Conservation (phyloP, 2,888 invertebrate species). For the Diarsia rubi region DNA sequence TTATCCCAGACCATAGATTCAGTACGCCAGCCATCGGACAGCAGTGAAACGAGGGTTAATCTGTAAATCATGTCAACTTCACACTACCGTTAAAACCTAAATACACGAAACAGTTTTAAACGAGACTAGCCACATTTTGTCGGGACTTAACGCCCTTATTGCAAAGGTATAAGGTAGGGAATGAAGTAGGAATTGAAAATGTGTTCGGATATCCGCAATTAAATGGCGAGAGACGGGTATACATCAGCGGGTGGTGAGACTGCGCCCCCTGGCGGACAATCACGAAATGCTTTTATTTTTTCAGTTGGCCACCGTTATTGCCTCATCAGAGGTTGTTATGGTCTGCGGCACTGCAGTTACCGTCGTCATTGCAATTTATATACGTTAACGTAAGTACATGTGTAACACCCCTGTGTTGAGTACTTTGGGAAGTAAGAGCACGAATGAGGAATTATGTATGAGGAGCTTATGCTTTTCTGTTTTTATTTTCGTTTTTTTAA, state of each 20-base stretch:
- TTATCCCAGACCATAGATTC: conserved; percentile 40
- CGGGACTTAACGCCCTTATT: conserved; percentile 39
- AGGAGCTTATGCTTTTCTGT: neutral
- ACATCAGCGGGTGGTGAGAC: conserved; percentile 72
- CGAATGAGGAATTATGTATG: conserved; percentile 42
- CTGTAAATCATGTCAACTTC: conserved; percentile 67
- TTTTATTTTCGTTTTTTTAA: conserved; percentile 24
- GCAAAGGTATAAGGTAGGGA: conserved; percentile 46
- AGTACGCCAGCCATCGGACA: conserved; percentile 36
- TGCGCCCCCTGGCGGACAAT: conserved; percentile 78
- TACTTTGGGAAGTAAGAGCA: conserved; percentile 33
- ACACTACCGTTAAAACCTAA: conserved; percentile 57
- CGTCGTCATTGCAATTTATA: conserved; percentile 68
- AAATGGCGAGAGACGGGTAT: conserved; percentile 69
- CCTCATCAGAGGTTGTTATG: conserved; percentile 84
- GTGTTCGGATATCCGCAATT: conserved; percentile 75
- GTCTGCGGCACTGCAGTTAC: conserved; percentile 73
- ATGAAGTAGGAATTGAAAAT: conserved; percentile 55
- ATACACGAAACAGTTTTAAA: conserved; percentile 64
- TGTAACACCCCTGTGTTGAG: conserved; percentile 45
- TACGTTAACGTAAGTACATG: conserved; percentile 57
- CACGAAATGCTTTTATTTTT: conserved; percentile 89
- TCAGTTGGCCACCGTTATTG: conserved; percentile 81
- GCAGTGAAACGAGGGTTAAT: conserved; percentile 53
- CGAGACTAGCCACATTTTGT: conserved; percentile 33